phyloP scores from a whole-genome alignment of 2,888 invertebrate genomes.

The Zaprionus obscuricornis region DNA sequence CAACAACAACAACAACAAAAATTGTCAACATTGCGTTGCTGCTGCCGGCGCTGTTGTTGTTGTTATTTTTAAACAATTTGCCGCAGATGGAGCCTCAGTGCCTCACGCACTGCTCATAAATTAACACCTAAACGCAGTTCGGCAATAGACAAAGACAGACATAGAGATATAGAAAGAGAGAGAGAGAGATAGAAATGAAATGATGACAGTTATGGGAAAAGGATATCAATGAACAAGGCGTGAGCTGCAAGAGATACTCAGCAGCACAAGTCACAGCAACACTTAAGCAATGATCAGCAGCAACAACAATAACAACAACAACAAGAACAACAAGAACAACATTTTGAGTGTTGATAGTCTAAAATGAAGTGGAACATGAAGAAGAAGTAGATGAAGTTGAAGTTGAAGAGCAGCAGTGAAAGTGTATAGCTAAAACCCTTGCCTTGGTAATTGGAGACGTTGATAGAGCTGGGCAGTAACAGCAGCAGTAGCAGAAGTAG shows the following conservation, averaged over 20 bases:
- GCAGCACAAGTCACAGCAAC: conserved; percentile 1
- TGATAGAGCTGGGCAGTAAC: neutral
- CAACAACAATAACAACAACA: conserved; percentile 1
- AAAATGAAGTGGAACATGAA: conserved; percentile 23
- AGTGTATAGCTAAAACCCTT: neutral
- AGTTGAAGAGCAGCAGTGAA: neutral
- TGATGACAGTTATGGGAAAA: conserved; percentile 74
- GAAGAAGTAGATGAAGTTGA: conserved; percentile 28
- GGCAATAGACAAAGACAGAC: conserved; percentile 21
- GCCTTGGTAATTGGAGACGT: neutral
- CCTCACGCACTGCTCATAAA: conserved; percentile 57
- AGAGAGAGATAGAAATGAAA: conserved; percentile 23
- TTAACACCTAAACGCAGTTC: conserved; percentile 68
- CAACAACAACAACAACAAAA: conserved; percentile 1
- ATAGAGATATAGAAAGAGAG: conserved; percentile 16
- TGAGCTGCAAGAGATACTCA: neutral
- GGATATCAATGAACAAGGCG: conserved; percentile 58
- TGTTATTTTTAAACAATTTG: conserved; percentile 44
- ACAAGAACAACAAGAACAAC: too few species aligned
- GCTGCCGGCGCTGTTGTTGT: conserved; percentile 43
- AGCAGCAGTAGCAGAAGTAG: too few species aligned
- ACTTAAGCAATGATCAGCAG: conserved; percentile 23
- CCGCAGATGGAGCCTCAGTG: conserved; percentile 6
- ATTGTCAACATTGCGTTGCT: conserved; percentile 36
- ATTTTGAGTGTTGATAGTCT: conserved; percentile 47